Percentiles rank a stretch among this genome's conserved stretches.
phyloP scores from a whole-genome alignment of 2,113 vertebrate species.

The Meleagris gallopavo region DNA sequence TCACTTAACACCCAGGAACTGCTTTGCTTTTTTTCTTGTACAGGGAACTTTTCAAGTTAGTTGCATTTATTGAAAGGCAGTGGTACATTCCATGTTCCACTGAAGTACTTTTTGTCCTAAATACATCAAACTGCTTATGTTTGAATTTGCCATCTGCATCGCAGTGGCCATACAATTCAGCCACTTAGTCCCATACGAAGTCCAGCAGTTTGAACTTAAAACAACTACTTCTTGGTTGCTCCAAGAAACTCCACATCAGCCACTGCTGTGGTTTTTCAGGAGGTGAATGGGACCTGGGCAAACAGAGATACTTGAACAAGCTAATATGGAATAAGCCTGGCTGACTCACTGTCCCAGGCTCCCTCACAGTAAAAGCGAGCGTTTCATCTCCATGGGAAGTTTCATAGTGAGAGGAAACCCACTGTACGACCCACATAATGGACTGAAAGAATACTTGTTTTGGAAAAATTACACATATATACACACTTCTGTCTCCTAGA shows the following conservation, averaged over 20 bases:
- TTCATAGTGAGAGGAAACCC: not conserved
- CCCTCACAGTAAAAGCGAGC: accelerated
- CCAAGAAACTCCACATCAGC: not conserved
- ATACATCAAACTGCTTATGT: not conserved
- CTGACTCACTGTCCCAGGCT: not conserved
- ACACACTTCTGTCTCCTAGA: not conserved
- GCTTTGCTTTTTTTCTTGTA: not conserved
- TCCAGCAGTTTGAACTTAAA: not conserved
- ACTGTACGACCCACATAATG: accelerated
- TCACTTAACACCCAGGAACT: not conserved
- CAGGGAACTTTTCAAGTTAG: not conserved
- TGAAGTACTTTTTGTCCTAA: not conserved
- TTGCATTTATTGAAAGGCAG: not conserved
- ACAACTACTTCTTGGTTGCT: not conserved
- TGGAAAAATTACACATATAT: too few species aligned
- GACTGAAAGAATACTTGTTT: not conserved
- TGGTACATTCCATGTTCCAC: not conserved
- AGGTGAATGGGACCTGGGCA: not conserved
- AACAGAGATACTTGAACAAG: not conserved
- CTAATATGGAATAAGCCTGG: not conserved
- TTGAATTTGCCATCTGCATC: not conserved
- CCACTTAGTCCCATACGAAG: not conserved
- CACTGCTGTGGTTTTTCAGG: not conserved
- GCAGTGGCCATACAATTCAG: not conserved
- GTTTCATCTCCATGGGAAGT: not conserved